These are phyloP conservation scores for Pseudomugil tenellus DNA, from an alignment of 2,797 vertebrate species.

Conservation along the genomic window DNA sequence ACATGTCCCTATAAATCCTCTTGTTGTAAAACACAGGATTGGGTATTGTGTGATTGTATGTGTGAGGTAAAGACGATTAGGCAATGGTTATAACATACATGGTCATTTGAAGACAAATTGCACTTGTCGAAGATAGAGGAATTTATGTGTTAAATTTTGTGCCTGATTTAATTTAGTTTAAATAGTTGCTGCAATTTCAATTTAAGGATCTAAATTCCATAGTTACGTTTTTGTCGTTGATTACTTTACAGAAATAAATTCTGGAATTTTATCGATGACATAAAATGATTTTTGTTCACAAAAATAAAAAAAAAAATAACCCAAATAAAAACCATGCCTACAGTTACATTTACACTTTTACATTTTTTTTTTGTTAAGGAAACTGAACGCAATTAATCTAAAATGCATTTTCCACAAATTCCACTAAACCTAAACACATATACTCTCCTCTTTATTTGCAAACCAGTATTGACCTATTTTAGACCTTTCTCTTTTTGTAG, in stretches of 20 bases:
- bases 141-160: conserved; percentile 63
- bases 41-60: conserved; percentile 55
- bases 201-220: conserved; percentile 40
- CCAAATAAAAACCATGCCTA: too few relatives aligned
- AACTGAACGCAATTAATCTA: conserved; percentile 35
- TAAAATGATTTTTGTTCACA: background rate
- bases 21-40: conserved; percentile 80
- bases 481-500: conserved; percentile 44
- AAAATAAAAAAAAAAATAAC: background rate
- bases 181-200: conserved; percentile 31
- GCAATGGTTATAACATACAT: conserved; percentile 69
- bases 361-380: conserved; percentile 14
- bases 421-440: conserved; percentile 62
- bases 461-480: conserved; percentile 47
- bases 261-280: background rate
- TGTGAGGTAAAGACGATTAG: conserved; percentile 68
- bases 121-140: conserved; percentile 55
- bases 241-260: too few relatives aligned
- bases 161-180: conserved; percentile 33
- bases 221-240: background rate
- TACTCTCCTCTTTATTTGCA: conserved; percentile 60
- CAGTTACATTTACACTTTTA: conserved; percentile 15
- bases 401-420: conserved; percentile 56
- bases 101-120: conserved; percentile 74
- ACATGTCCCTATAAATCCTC: conserved; percentile 80